These are phyloP conservation scores for Dicrurus megarhynchus DNA, from an alignment of 2,113 vertebrate species.

Conservation along the genomic window DNA sequence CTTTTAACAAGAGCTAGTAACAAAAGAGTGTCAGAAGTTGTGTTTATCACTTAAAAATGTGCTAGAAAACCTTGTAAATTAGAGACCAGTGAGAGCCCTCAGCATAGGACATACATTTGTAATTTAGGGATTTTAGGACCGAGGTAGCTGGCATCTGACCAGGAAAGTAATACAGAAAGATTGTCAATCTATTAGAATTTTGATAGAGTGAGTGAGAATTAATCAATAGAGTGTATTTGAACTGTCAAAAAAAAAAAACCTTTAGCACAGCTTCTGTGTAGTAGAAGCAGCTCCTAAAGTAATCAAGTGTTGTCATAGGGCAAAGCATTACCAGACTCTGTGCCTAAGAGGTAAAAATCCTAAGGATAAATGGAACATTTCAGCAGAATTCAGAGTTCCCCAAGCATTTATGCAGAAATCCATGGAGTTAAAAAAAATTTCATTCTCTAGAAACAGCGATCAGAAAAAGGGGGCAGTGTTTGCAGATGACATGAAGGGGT, in stretches of 20 bases:
- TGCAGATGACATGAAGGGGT: background rate
- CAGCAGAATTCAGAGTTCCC: background rate
- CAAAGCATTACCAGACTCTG: background rate
- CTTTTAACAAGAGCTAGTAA: background rate
- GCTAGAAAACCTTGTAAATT: background rate
- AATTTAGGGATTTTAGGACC: background rate
- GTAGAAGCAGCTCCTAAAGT: background rate
- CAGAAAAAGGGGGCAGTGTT: background rate
- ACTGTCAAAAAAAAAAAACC: background rate
- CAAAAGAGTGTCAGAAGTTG: background rate
- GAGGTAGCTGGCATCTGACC: background rate
- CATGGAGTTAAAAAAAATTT: background rate
- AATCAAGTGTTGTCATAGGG: background rate
- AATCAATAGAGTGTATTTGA: background rate
- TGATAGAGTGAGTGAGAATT: background rate
- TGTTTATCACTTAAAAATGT: background rate
- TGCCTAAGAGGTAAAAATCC: background rate
- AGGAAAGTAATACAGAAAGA: background rate
- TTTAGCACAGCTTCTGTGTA: background rate
- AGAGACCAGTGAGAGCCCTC: background rate
- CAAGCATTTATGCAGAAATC: fast-evolving
- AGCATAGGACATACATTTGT: background rate
- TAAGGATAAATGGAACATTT: background rate
- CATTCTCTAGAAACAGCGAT: background rate
- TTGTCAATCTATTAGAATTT: background rate